These are phyloP conservation scores for Drosophila subobscura DNA, from an alignment of 1,140 invertebrate genomes.

Conservation along the genomic window DNA sequence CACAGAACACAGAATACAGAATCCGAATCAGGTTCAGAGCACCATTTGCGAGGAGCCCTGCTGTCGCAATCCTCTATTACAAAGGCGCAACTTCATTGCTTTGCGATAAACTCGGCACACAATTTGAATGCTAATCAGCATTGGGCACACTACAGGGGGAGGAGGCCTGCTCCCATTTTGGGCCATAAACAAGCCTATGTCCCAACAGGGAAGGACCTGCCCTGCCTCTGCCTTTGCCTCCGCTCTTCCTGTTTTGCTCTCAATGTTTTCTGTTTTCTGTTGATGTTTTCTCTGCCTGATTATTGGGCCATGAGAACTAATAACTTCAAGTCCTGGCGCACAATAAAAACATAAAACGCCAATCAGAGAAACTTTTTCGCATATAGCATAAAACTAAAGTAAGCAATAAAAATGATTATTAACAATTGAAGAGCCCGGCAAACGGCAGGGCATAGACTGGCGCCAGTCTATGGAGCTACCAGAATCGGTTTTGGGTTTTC, in stretches of 20 bases:
- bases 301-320: constrained; percentile 76
- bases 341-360: constrained; percentile 81
- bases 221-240: background rate
- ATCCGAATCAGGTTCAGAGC: constrained; percentile 6
- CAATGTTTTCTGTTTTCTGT: constrained; percentile 39
- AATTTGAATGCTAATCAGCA: constrained; percentile 81
- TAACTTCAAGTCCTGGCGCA: constrained; percentile 69
- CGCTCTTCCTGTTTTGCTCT: constrained; percentile 45
- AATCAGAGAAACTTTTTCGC: constrained; percentile 75
- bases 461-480: constrained; percentile 41
- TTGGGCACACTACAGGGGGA: background rate
- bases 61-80: constrained; percentile 58
- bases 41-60: constrained; percentile 24
- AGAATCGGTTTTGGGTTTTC: constrained; percentile 30
- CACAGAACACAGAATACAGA: background rate
- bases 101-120: constrained; percentile 80
- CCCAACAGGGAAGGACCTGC: constrained; percentile 30
- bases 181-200: constrained; percentile 42
- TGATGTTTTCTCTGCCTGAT: constrained; percentile 48
- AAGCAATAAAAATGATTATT: constrained; percentile 81
- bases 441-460: constrained; percentile 42
- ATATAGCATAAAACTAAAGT: constrained; percentile 79
- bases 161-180: background rate
- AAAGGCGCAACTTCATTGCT: constrained; percentile 79
- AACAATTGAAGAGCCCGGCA: constrained; percentile 73